phyloP scores from a whole-genome alignment of 2,113 vertebrate genomes.

The Paracanthobrama guichenoti region DNA sequence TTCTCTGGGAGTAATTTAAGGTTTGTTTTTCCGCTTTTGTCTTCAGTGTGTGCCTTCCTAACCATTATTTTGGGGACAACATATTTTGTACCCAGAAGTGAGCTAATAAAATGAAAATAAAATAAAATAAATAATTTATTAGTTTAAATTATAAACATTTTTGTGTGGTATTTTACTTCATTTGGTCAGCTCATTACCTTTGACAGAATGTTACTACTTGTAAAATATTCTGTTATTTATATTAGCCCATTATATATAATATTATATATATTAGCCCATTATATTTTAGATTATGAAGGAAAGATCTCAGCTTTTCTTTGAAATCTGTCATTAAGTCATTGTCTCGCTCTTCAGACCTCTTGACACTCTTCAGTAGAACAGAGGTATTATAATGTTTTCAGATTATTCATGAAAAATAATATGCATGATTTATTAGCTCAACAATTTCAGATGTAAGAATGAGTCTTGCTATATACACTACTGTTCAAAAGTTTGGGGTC shows the following conservation, averaged over 20 bases:
- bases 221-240: neutral
- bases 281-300: neutral
- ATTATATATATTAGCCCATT: too few relatives aligned
- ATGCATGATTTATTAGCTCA: neutral
- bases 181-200: neutral
- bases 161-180: neutral
- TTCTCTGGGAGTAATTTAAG: slow-evolving; percentile 11
- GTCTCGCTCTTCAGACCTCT: neutral
- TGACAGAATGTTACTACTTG: neutral
- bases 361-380: neutral
- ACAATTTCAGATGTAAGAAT: neutral
- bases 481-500: neutral
- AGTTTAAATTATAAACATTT: too few relatives aligned
- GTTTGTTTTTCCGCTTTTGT: neutral
- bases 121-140: too few relatives aligned
- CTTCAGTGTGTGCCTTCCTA: neutral
- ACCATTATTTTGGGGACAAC: neutral
- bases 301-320: neutral
- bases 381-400: neutral
- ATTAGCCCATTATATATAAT: too few relatives aligned
- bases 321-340: neutral
- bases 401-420: neutral
- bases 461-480: neutral
- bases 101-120: too few relatives aligned
- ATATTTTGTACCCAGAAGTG: neutral